These are phyloP conservation scores for Drosophila virilis DNA, from an alignment of 1,140 invertebrate species.

Conservation along the genomic window DNA sequence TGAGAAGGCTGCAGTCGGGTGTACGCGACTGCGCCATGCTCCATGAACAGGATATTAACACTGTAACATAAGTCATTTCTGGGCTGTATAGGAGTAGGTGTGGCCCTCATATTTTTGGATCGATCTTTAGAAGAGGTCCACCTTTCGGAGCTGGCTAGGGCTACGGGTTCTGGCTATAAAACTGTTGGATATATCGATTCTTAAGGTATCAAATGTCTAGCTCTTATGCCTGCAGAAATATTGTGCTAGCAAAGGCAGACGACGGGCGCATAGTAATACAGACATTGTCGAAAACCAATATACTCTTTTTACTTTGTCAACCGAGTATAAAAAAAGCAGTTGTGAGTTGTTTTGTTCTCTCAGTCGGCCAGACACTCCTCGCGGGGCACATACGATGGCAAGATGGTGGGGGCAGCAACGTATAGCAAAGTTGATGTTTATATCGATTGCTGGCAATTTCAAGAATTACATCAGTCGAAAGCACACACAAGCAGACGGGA, in stretches of 20 bases:
- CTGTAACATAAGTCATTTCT: too few relatives aligned
- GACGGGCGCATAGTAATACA: too few relatives aligned
- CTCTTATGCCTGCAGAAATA: too few relatives aligned
- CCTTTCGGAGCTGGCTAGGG: too few relatives aligned
- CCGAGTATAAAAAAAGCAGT: background rate
- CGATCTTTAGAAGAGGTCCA: too few relatives aligned
- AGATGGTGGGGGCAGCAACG: conserved; percentile 35
- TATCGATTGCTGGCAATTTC: conserved; percentile 80
- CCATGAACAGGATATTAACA: background rate
- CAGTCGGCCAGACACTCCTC: conserved; percentile 41
- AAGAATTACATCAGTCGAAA: conserved; percentile 69
- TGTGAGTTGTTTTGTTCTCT: conserved; percentile 42
- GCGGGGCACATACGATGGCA: background rate
- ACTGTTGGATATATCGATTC: too few relatives aligned
- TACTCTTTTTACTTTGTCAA: background rate
- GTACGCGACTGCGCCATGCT: background rate
- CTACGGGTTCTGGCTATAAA: too few relatives aligned
- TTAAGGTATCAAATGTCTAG: too few relatives aligned
- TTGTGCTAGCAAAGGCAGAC: too few relatives aligned
- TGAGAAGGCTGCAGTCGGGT: background rate
- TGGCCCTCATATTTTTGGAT: too few relatives aligned
- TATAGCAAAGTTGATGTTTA: conserved; percentile 77
- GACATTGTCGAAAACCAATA: background rate
- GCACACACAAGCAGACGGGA: conserved; percentile 31
- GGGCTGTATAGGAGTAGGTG: too few relatives aligned